Evolutionary conservation across 1,140 invertebrate genomes (phyloP), one percentile per base, ranked within the genome.

Genomic region (Brachionus rotundiformis): DNA sequence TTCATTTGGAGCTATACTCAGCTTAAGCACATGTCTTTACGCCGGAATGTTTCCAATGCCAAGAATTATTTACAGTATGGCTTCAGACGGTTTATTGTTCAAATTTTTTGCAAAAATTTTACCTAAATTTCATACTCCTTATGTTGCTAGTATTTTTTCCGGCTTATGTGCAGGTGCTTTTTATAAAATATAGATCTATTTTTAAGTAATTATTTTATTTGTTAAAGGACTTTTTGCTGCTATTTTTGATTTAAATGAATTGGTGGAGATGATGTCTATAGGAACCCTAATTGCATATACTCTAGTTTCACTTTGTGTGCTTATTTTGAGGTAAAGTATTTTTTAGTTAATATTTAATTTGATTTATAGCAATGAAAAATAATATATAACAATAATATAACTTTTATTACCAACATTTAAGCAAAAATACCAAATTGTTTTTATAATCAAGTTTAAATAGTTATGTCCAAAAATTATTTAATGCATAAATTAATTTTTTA

Each of bases 41-140:
- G 95, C 95, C 13, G 94, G 93, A n/a, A 95, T 97, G 93, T 98
- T 96, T 87, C 95, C 95, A 3, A 93, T 98, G 92, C 95, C 95
- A 1, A 90, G 95, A 82, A 93, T 96, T 82, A 92, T 97, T 7
- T 97, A 96, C 86, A 76, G 86, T 0, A 87, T 89, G 86, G 85
- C 88, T 0, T 84, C 84, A 29, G 88, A 89, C 80, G 88, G 88
- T 2, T 83, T 89, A 1, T 71, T 89, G 2, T 89, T 88, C 73
- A 27, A 27, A 31, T 65, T 82, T 65, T 49, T 85, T 2, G 59
- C 31, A 3, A 71, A 41, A n/a, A 63, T 83, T n/a, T 54, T 54
- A 13, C 68, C 76, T 31, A 68, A 41, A 83, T 94, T 93, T 1
- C 90, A 94, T 85, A 96, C 94, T 0, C 94, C 94, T 0, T 54